These are phyloP conservation scores for Peromyscus attwateri DNA, from an alignment of 2,797 vertebrate species.

Conservation along the genomic window DNA sequence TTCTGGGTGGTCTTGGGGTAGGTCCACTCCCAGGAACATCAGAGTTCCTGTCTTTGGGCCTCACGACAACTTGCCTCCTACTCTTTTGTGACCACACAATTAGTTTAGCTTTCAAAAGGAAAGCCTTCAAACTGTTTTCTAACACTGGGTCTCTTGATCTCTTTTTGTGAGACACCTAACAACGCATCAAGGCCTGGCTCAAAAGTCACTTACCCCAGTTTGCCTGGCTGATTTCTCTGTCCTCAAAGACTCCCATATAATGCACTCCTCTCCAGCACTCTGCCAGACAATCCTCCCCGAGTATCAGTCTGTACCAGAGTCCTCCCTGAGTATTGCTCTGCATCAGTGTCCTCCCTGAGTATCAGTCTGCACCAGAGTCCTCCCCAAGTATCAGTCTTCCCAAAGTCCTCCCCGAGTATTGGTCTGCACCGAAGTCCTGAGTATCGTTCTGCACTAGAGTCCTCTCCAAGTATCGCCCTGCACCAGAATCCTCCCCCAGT, in stretches of 20 bases:
- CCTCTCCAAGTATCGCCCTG: background rate
- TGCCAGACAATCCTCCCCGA: background rate
- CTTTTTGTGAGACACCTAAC: background rate
- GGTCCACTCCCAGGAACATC: background rate
- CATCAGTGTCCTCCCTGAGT: background rate
- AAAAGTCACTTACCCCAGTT: background rate
- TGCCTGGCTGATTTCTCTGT: background rate
- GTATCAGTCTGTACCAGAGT: background rate
- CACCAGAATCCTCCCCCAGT: background rate
- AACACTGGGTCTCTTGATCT: background rate
- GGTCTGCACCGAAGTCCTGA: background rate
- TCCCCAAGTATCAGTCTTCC: background rate
- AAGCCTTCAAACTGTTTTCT: constrained; percentile 35
- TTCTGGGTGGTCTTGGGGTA: background rate
- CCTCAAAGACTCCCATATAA: background rate
- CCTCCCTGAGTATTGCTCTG: background rate
- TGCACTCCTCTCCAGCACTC: rapidly evolving
- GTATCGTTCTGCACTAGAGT: background rate
- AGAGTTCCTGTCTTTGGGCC: background rate
- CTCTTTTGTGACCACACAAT: background rate
- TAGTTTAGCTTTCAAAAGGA: constrained; percentile 56
- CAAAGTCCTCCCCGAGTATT: background rate
- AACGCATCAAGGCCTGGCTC: background rate
- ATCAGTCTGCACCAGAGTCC: background rate
- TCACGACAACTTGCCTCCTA: background rate